A percentile compares a stretch with the other conserved stretches of the same genome.
phyloP scores from a whole-genome alignment of 2,113 vertebrate species.

The Alligator sinensis region DNA sequence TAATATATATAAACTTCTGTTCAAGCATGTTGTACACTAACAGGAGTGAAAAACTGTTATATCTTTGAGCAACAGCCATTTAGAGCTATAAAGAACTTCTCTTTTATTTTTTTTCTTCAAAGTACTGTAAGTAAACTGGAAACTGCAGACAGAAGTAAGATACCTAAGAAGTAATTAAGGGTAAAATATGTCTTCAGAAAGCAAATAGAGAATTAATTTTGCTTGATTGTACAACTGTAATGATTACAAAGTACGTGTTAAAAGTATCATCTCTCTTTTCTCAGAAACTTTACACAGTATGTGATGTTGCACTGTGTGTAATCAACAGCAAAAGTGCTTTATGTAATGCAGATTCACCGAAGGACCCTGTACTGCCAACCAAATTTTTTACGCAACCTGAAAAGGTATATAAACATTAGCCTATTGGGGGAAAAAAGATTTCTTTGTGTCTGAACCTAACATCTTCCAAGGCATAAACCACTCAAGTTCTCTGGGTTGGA shows the following conservation, averaged over 20 bases:
- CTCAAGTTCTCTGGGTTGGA: not conserved
- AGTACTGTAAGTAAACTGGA: too few species aligned
- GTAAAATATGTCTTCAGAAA: too few species aligned
- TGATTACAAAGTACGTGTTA: too few species aligned
- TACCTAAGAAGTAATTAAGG: too few species aligned
- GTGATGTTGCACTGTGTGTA: constrained; percentile 96
- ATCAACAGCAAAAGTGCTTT: constrained; percentile 98
- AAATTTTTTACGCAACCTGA: constrained; percentile 97
- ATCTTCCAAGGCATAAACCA: not conserved
- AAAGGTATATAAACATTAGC: constrained; percentile 78
- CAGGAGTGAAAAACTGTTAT: not conserved
- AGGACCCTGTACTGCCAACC: constrained; percentile 92
- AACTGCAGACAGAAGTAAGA: too few species aligned
- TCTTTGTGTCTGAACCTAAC: not conserved
- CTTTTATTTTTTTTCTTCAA: not conserved
- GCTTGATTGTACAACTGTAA: too few species aligned
- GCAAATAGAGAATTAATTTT: too few species aligned
- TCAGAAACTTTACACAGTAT: constrained; percentile 98
- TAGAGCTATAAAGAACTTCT: not conserved
- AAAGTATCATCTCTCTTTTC: not conserved
- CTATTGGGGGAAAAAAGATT: not conserved
- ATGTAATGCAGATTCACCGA: constrained; percentile 94
- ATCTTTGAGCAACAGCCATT: not conserved
- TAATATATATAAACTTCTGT: not conserved
- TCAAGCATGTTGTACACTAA: not conserved